Conservation (phyloP, 1,140 invertebrate genomes). For the Hormaphis cornu region DNA sequence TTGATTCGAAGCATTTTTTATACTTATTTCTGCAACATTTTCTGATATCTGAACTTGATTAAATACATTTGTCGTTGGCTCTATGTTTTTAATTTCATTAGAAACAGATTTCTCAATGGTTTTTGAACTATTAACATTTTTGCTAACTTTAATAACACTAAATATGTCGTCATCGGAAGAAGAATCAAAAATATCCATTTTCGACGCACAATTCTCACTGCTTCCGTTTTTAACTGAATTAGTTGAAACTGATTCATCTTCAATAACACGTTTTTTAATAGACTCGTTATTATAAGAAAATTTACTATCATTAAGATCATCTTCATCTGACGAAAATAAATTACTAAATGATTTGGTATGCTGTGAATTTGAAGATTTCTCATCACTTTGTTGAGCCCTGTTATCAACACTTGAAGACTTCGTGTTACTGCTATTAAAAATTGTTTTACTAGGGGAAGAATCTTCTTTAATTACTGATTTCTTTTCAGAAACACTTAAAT, state of each 20-base stretch:
- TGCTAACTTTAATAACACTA: neutral
- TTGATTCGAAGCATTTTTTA: neutral
- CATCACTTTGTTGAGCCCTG: neutral
- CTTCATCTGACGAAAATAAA: slow-evolving; percentile 28
- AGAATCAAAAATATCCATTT: slow-evolving; percentile 5
- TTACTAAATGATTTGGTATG: neutral
- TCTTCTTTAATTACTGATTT: neutral
- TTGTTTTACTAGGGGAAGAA: neutral
- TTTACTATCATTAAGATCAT: neutral
- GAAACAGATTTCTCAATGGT: neutral
- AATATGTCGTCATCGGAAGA: slow-evolving; percentile 28
- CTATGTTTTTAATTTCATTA: neutral
- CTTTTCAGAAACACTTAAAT: neutral
- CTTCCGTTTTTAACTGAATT: neutral
- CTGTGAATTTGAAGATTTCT: neutral
- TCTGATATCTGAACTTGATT: neutral
- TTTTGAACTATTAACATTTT: neutral
- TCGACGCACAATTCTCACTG: neutral
- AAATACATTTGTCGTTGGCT: neutral
- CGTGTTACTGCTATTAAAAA: neutral
- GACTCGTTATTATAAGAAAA: neutral
- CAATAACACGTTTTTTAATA: neutral
- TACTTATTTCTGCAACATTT: neutral
- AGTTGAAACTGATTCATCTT: neutral
- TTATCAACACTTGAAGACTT: neutral